These are phyloP conservation scores for Rutpela maculata DNA, from an alignment of 2,888 invertebrate genomes.

Conservation along the genomic window DNA sequence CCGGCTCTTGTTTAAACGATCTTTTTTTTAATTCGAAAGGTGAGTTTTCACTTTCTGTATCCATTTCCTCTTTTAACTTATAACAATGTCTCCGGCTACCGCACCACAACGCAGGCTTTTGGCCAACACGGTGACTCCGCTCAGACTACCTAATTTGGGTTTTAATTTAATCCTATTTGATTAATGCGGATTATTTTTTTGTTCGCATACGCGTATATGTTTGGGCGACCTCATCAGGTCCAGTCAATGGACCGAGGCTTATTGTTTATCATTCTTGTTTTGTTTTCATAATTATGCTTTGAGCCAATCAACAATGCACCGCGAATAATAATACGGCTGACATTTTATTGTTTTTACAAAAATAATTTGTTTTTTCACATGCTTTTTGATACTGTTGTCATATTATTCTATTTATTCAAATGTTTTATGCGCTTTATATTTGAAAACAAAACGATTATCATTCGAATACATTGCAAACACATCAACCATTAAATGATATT, in stretches of 20 bases:
- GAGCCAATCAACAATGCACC: slow-evolving; percentile 26
- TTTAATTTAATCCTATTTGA: slow-evolving; percentile 62
- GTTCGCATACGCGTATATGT: slow-evolving; percentile 32
- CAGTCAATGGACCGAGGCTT: slow-evolving; percentile 35
- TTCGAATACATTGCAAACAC: neutral
- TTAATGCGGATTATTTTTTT: slow-evolving; percentile 62
- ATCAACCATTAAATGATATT: neutral
- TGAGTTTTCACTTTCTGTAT: slow-evolving; percentile 59
- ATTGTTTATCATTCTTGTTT: slow-evolving; percentile 41
- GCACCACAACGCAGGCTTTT: slow-evolving; percentile 10
- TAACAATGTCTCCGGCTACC: neutral
- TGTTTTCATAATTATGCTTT: slow-evolving; percentile 30
- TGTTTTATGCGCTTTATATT: neutral
- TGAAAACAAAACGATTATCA: neutral
- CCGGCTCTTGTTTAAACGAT: slow-evolving; percentile 59
- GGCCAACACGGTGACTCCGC: slow-evolving; percentile 19
- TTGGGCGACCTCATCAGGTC: slow-evolving; percentile 27
- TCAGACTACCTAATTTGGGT: slow-evolving; percentile 45
- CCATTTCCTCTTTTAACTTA: slow-evolving; percentile 28
- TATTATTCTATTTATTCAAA: slow-evolving; percentile 17
- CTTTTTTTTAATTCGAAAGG: slow-evolving; percentile 58
- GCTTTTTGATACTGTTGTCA: neutral
- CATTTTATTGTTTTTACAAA: slow-evolving; percentile 7
- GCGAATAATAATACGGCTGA: slow-evolving; percentile 13
- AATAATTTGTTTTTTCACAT: slow-evolving; percentile 2